Conservation (phyloP, 2,888 invertebrate genomes). For the Torymus tubicola region DNA sequence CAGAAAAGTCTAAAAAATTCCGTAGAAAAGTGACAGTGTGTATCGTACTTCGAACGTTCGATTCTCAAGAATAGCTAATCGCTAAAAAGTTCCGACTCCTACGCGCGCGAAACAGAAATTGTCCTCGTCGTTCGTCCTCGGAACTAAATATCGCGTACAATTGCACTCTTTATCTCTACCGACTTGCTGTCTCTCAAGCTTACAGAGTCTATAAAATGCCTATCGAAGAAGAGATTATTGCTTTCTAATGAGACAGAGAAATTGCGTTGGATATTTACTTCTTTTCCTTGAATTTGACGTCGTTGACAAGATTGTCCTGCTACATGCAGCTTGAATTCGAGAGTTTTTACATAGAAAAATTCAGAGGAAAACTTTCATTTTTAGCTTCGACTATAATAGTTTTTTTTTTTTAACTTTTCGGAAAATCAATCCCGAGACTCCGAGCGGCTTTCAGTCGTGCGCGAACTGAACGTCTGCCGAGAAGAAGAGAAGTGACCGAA, state of each 20-base stretch:
- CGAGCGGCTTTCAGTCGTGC: conserved; percentile 34
- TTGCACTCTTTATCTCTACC: not conserved
- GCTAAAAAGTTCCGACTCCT: conserved; percentile 16
- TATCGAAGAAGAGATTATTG: conserved; percentile 18
- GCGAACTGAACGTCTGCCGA: not conserved
- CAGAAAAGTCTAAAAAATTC: conserved; percentile 57
- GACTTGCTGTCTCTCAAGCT: not conserved
- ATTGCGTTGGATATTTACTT: not conserved
- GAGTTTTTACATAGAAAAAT: conserved; percentile 37
- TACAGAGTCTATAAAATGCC: conserved; percentile 15
- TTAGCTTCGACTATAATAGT: conserved; percentile 1
- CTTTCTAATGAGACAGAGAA: conserved; percentile 23
- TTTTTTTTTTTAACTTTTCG: conserved; percentile 1
- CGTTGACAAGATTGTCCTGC: conserved; percentile 38
- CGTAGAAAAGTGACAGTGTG: conserved; percentile 57
- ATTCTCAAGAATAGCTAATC: conserved; percentile 21
- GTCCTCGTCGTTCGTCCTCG: not conserved
- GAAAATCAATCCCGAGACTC: conserved; percentile 58
- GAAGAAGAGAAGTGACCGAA: conserved; percentile 17
- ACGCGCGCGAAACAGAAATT: conserved; percentile 16
- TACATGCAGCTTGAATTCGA: conserved; percentile 17
- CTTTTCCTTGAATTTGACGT: conserved; percentile 10
- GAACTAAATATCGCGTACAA: not conserved
- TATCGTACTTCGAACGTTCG: conserved; percentile 21
- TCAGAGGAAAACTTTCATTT: conserved; percentile 30